Base-by-base conservation (phyloP, 2,797 vertebrate species). In the Galaxias olidus region DNA sequence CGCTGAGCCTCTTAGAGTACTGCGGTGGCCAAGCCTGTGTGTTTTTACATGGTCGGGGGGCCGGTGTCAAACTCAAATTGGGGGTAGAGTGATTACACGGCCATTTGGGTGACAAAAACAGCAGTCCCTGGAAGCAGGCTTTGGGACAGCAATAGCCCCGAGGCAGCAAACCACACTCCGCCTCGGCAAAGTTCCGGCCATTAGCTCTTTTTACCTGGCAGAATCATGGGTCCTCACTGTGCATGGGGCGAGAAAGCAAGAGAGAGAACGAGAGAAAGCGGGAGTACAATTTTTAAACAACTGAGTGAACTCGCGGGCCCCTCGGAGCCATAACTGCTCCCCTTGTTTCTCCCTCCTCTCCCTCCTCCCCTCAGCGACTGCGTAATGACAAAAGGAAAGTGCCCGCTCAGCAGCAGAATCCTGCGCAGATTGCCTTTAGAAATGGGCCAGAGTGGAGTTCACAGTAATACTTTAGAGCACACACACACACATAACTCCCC, bases 341-440 rank as follows among this genome's bases (percentile, higher is more conserved):
- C 8, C 40, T 14, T 51, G 1, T 59, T 19, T 42, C 7, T 46
- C 42, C 18, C 18, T 54, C 50, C 47, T 62, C 61, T 57, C 17
- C 54, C 42, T 50, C 60, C 48, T 52, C 56, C 47, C 55, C 49
- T 72, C 49, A 48, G 54, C 47, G 53, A 54, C 69, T 57, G 18
- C 51, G 60, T 48, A 60, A 63, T 65, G 59, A 68, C 60, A 13
- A 64, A 59, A 61, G 20, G 63, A 76, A 76, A 67, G 49, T 71
- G 74, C 68, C 73, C 55, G 66, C 76, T 84, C 78, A 77, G 70
- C 73, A 61, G 30, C 9, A 0, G 11, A 17, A 46, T 51, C 15
- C 19, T n/a, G 13, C 53, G 47, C 20, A 73, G 30, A 69, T 70
- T 73, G 57, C 43, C 63, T 54, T 66, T 15, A 30, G 60, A 65